Base-by-base conservation (phyloP, 1,140 invertebrate genomes). In the Hylaeus volcanicus region DNA sequence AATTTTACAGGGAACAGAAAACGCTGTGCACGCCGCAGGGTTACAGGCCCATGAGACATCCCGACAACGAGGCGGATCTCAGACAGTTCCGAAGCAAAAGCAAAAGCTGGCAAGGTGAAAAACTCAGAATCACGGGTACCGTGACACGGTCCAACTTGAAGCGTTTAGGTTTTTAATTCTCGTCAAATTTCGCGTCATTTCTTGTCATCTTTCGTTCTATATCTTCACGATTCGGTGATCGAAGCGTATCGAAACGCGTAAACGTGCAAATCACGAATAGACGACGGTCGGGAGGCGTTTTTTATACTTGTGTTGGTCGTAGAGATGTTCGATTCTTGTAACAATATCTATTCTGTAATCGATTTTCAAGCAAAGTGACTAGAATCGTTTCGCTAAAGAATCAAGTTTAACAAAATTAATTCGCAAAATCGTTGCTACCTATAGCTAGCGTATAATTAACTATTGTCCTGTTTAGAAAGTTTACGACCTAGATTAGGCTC, bases 11-110 rank as follows among this genome's bases (percentile, higher is more conserved):
- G 81, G 92, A 94, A 0, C 95, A 96, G 85, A 93, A 94, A n/a
- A 93, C 95, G 0, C 93, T 97, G 39, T 99, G 98, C 93, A 94
- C 95, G 55, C 97, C 97, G 0, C 92, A 95, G 39, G 94, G 95
- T 0, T 98, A 98, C 87, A 94, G 95, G 60, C 95, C 96, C 5
- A 98, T 98, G 97, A 90, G 95, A 56, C 95, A 98, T 88, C 96
- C 96, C 3, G 95, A 96, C 76, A 96, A 97, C 88, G 95, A 95
- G 73, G 94, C 95, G 15, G 96, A 97, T 78, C 93, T 97, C 48
- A 94, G 94, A 64, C 94, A 95, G 82, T 98, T 97, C 89, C 94
- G 97, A 37, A 94, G 94, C 76, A 97, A 97, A 88, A 96, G 96
- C 77, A 98, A 97, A 91, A 97, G 96, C 41, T 96, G 95, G 94